Percentiles rank a stretch among this genome's conserved stretches.
phyloP scores from a whole-genome alignment of 2,888 invertebrate species.

The Gymnosoma rotundatum region DNA sequence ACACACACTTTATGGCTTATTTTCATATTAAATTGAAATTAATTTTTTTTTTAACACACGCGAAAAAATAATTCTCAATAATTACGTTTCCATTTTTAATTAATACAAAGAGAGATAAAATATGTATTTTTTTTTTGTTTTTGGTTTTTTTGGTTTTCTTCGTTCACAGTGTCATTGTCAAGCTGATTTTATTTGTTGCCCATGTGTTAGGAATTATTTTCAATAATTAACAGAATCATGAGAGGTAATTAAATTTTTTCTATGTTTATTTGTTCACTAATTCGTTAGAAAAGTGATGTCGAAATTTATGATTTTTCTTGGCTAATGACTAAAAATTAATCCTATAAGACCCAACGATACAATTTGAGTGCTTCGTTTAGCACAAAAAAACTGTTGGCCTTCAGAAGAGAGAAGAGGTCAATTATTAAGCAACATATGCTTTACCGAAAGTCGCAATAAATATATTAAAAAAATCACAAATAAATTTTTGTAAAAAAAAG shows the following conservation, averaged over 20 bases:
- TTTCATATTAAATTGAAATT: constrained; percentile 25
- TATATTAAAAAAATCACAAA: no score
- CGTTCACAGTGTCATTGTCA: constrained; percentile 65
- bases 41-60: neutral
- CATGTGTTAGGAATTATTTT: constrained; percentile 35
- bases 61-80: constrained; percentile 44
- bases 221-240: constrained; percentile 36
- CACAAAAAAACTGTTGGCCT: no score
- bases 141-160: neutral
- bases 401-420: no score
- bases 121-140: neutral
- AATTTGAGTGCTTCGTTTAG: neutral
- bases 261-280: constrained; percentile 50
- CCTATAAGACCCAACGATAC: neutral
- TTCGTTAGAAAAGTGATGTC: constrained; percentile 37
- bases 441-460: no score
- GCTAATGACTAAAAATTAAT: constrained; percentile 24
- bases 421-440: no score
- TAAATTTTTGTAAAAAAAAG: no score
- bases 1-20: neutral
- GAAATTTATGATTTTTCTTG: constrained; percentile 18
- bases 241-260: constrained; percentile 10
- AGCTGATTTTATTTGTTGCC: constrained; percentile 31
- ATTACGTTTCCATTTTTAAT: constrained; percentile 28
- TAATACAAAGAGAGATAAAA: constrained; percentile 7